Conservation (phyloP, 2,113 vertebrate species). For the Neodon shergylaensis region DNA sequence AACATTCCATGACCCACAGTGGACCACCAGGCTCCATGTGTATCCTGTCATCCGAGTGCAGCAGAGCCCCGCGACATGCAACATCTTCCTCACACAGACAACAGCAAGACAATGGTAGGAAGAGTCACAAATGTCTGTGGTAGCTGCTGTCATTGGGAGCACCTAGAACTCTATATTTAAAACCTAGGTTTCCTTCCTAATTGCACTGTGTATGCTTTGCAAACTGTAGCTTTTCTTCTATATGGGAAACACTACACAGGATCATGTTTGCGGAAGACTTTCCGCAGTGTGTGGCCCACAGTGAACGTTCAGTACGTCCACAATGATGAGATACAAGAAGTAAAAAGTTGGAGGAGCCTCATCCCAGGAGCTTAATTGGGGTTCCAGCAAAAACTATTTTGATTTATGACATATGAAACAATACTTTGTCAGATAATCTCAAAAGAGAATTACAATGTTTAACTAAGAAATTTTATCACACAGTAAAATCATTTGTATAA, state of each 20-base stretch:
- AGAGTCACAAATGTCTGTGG: background rate
- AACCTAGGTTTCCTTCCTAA: background rate
- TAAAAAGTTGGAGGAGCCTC: background rate
- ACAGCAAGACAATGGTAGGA: background rate
- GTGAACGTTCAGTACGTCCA: background rate
- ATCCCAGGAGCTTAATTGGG: background rate
- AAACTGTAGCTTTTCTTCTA: background rate
- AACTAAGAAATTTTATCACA: background rate
- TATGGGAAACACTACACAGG: background rate
- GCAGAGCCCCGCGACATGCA: background rate
- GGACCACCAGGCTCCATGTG: background rate
- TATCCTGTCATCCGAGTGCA: background rate
- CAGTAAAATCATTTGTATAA: background rate
- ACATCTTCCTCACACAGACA: no score
- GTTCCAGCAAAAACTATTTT: constrained; percentile 3
- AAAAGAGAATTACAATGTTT: background rate
- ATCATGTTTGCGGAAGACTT: background rate
- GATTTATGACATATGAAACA: background rate
- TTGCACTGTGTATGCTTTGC: background rate
- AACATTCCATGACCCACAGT: background rate
- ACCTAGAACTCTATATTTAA: background rate
- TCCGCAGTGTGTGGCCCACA: background rate
- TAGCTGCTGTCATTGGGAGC: background rate
- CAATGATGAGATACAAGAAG: background rate
- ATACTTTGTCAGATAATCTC: background rate